Percentiles rank a stretch among this genome's conserved stretches.
Evolutionary conservation across 1,140 invertebrate genomes (phyloP).

Genomic region (Drosophila pseudoobscura): DNA sequence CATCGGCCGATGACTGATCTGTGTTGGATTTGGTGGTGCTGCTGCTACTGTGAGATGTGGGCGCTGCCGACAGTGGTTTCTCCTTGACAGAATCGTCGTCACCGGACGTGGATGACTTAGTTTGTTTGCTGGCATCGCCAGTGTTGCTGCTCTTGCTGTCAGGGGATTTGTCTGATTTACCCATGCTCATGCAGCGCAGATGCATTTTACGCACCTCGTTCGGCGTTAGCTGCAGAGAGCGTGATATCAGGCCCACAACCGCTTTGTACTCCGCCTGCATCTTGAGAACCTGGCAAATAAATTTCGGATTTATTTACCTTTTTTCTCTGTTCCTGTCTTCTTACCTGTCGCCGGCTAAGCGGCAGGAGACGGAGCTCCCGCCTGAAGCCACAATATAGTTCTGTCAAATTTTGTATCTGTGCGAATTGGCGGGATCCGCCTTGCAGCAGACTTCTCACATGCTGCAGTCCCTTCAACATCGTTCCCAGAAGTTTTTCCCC

Average conservation of each 20-base stretch:
- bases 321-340: background rate
- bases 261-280: conserved; percentile 84
- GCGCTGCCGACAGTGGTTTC: background rate
- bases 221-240: conserved; percentile 65
- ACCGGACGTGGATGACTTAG: background rate
- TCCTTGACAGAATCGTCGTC: background rate
- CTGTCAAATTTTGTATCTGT: conserved; percentile 19
- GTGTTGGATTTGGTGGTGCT: background rate
- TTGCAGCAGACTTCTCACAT: conserved; percentile 68
- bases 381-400: conserved; percentile 1
- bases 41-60: conserved; percentile 1
- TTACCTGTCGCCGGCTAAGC: conserved; percentile 67
- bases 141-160: conserved; percentile 63
- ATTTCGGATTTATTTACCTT: too few species aligned
- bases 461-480: conserved; percentile 70
- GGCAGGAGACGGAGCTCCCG: conserved; percentile 26
- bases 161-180: conserved; percentile 10
- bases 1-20: background rate
- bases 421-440: conserved; percentile 51
- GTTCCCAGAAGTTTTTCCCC: conserved; percentile 30
- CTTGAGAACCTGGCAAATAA: conserved; percentile 54
- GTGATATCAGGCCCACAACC: conserved; percentile 77
- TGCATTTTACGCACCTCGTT: conserved; percentile 58
- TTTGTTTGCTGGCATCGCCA: conserved; percentile 18
- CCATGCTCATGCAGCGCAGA: conserved; percentile 47